These are phyloP conservation scores for Nysson spinosus DNA, from an alignment of 2,888 invertebrate genomes.

Conservation along the genomic window DNA sequence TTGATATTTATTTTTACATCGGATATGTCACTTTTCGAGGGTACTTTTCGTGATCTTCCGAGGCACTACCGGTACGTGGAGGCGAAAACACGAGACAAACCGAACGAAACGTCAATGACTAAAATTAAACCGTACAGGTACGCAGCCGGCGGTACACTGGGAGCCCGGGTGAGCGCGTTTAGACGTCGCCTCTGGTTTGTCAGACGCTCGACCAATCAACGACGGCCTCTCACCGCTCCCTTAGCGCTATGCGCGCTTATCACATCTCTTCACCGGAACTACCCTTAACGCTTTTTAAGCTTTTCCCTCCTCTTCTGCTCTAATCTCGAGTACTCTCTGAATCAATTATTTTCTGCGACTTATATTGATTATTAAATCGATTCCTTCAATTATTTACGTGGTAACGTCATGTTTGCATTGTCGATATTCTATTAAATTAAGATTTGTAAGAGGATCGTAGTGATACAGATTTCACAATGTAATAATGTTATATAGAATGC, in stretches of 20 bases:
- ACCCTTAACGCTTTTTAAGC: constrained; percentile 5
- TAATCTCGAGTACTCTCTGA: too few species aligned
- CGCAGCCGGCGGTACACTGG: constrained; percentile 64
- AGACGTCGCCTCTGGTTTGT: neutral
- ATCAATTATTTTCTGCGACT: too few species aligned
- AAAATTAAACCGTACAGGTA: constrained; percentile 38
- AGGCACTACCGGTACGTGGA: neutral
- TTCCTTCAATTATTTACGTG: neutral
- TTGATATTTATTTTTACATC: too few species aligned
- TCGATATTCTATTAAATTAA: too few species aligned
- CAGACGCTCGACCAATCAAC: constrained; percentile 1
- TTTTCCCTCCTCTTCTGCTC: neutral
- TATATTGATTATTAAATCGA: neutral
- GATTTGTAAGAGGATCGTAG: too few species aligned
- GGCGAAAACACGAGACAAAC: neutral
- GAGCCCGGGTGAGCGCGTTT: constrained; percentile 53
- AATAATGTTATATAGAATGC: too few species aligned
- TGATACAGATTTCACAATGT: too few species aligned
- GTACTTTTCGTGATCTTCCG: neutral
- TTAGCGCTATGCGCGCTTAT: neutral
- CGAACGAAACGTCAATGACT: neutral
- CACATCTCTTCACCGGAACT: constrained; percentile 2
- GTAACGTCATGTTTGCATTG: too few species aligned
- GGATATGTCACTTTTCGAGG: too few species aligned
- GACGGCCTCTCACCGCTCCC: constrained; percentile 5